Evolutionary conservation across 2,888 invertebrate species (phyloP).

Genomic region (Petrolisthes manimaculis): DNA sequence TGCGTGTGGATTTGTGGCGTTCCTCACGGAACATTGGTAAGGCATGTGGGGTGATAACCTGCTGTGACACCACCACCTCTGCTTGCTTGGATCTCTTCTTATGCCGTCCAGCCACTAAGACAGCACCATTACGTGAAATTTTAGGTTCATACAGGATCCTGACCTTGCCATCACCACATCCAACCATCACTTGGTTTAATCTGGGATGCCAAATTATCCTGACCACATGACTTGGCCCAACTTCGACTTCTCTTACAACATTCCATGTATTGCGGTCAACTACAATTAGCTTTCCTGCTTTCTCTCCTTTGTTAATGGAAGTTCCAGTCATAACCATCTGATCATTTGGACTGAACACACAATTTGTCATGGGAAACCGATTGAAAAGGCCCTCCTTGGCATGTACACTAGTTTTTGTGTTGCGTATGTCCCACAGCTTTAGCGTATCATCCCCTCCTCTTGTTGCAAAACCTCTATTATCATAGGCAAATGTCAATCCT

Average conservation of each 20-base stretch:
- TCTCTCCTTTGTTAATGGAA: slow-evolving; percentile 79
- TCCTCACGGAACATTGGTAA: slow-evolving; percentile 95
- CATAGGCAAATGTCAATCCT: slow-evolving; percentile 88
- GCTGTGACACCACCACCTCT: slow-evolving; percentile 89
- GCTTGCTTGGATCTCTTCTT: slow-evolving; percentile 73
- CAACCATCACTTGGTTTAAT: slow-evolving; percentile 95
- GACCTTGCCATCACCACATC: slow-evolving; percentile 89
- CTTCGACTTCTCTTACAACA: slow-evolving; percentile 80
- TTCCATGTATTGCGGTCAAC: slow-evolving; percentile 84
- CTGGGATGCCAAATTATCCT: slow-evolving; percentile 96
- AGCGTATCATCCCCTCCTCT: slow-evolving; percentile 92
- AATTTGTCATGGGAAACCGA: slow-evolving; percentile 78
- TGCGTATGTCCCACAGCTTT: slow-evolving; percentile 93
- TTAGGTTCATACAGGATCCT: slow-evolving; percentile 92
- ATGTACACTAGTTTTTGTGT: slow-evolving; percentile 83
- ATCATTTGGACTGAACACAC: slow-evolving; percentile 92
- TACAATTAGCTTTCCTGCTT: slow-evolving; percentile 81
- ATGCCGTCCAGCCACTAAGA: slow-evolving; percentile 86
- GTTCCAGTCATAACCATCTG: slow-evolving; percentile 88
- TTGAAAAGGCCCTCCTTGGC: slow-evolving; percentile 81
- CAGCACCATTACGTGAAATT: slow-evolving; percentile 89
- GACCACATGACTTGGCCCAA: slow-evolving; percentile 79
- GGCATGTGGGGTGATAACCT: slow-evolving; percentile 96
- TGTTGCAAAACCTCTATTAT: slow-evolving; percentile 82
- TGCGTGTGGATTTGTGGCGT: slow-evolving; percentile 86